phyloP scores from a whole-genome alignment of 2,888 invertebrate species.

The Periphyllus acericola region DNA sequence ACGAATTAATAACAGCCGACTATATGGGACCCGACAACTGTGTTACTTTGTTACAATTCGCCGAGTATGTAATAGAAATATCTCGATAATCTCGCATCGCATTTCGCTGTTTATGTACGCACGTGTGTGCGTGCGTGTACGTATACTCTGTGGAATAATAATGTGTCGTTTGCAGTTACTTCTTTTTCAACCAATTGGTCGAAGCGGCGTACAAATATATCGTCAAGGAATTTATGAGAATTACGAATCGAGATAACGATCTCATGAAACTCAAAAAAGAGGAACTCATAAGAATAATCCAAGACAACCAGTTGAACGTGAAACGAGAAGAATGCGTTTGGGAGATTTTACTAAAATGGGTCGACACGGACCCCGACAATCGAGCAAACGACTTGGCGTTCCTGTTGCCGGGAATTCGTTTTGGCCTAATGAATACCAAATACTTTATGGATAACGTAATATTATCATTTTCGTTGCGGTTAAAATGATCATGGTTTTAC shows the following conservation, averaged over 20 bases:
- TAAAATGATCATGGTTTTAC: not conserved
- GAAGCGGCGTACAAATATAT: conserved; percentile 32
- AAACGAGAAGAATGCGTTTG: conserved; percentile 62
- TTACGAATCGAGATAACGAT: conserved; percentile 31
- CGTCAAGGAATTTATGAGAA: conserved; percentile 17
- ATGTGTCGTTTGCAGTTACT: not conserved
- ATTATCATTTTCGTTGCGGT: not conserved
- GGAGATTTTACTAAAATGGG: conserved; percentile 61
- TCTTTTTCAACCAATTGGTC: not conserved
- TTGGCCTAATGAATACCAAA: conserved; percentile 61
- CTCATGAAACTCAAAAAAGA: conserved; percentile 50
- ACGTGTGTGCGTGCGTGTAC: no score
- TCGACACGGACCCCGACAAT: conserved; percentile 44
- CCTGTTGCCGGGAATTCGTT: conserved; percentile 56
- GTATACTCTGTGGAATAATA: not conserved
- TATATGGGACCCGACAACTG: conserved; percentile 82
- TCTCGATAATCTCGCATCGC: not conserved
- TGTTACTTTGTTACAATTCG: conserved; percentile 85
- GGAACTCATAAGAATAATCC: conserved; percentile 51
- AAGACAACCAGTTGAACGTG: conserved; percentile 61
- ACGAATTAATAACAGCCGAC: conserved; percentile 75
- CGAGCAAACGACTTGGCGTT: conserved; percentile 34
- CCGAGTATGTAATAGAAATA: conserved; percentile 70
- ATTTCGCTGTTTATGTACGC: not conserved
- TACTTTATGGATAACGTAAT: conserved; percentile 61